These are phyloP conservation scores for Lepus oiostolus DNA, from an alignment of 2,797 vertebrate genomes.

Conservation along the genomic window DNA sequence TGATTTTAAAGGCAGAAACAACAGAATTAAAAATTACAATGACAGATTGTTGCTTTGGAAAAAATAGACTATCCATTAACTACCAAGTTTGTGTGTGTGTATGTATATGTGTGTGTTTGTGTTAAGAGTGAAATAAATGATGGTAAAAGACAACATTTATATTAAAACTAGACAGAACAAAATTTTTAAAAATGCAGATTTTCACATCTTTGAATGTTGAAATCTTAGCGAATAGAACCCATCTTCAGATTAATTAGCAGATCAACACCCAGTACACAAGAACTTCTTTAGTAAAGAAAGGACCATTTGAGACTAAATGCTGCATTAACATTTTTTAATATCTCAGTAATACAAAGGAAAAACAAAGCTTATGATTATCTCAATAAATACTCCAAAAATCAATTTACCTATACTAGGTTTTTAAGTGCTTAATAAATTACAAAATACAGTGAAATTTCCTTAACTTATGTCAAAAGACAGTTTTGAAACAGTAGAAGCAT, in stretches of 20 bases:
- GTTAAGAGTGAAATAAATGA: neutral
- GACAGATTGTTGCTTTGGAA: neutral
- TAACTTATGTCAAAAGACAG: neutral
- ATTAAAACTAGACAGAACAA: neutral
- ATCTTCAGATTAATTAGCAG: neutral
- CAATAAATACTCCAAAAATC: neutral
- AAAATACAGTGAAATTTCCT: neutral
- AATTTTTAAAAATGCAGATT: neutral
- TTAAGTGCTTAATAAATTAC: slow-evolving; percentile 53
- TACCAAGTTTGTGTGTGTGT: neutral
- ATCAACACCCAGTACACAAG: neutral
- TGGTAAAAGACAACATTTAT: neutral
- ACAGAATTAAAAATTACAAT: slow-evolving; percentile 14
- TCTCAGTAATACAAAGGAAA: slow-evolving; percentile 22
- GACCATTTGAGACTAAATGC: neutral
- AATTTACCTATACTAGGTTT: neutral
- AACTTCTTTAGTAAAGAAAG: neutral
- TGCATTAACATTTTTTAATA: neutral
- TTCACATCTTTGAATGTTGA: neutral
- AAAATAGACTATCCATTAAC: slow-evolving; percentile 17
- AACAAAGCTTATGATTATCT: neutral
- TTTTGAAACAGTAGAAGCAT: neutral
- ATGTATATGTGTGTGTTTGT: neutral
- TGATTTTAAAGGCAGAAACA: slow-evolving; percentile 52
- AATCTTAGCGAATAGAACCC: slow-evolving; percentile 46